phyloP scores from a whole-genome alignment of 2,888 invertebrate species.

The Odontocerum albicorne region DNA sequence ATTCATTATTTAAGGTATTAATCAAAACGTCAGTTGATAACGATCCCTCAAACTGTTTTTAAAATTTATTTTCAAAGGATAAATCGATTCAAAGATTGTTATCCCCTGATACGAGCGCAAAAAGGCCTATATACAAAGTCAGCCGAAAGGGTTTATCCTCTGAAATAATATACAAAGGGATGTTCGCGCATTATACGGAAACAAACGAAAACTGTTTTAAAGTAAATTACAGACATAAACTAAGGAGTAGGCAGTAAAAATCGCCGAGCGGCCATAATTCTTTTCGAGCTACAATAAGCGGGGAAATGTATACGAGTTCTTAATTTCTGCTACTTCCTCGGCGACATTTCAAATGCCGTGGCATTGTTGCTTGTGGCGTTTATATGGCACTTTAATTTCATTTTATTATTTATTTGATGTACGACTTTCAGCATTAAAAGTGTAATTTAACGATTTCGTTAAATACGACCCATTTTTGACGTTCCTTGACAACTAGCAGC shows the following conservation, averaged over 20 bases:
- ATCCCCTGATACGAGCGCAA: too few relatives aligned
- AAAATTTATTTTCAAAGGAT: too few relatives aligned
- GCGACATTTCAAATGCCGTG: conserved; percentile 13
- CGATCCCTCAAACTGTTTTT: too few relatives aligned
- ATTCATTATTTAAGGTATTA: too few relatives aligned
- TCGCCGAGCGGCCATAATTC: conserved; percentile 28
- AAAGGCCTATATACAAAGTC: conserved; percentile 14
- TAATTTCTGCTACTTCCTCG: conserved; percentile 28
- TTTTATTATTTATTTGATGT: conserved; percentile 14
- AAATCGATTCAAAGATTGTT: too few relatives aligned
- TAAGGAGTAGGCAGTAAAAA: conserved; percentile 31
- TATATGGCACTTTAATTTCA: conserved; percentile 17
- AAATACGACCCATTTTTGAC: too few relatives aligned
- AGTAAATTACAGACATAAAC: conserved; percentile 32
- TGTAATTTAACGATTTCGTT: not conserved
- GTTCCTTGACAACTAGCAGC: too few relatives aligned
- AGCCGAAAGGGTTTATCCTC: conserved; percentile 23
- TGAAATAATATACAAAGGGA: conserved; percentile 25
- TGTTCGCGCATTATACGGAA: conserved; percentile 27
- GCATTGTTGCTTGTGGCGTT: conserved; percentile 6
- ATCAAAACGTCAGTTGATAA: too few relatives aligned
- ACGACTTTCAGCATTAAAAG: not conserved
- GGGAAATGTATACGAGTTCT: conserved; percentile 31
- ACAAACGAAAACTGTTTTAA: conserved; percentile 34
- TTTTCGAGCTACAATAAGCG: conserved; percentile 28